Base-by-base conservation (phyloP, 2,113 vertebrate species). In the Elaphurus davidianus region DNA sequence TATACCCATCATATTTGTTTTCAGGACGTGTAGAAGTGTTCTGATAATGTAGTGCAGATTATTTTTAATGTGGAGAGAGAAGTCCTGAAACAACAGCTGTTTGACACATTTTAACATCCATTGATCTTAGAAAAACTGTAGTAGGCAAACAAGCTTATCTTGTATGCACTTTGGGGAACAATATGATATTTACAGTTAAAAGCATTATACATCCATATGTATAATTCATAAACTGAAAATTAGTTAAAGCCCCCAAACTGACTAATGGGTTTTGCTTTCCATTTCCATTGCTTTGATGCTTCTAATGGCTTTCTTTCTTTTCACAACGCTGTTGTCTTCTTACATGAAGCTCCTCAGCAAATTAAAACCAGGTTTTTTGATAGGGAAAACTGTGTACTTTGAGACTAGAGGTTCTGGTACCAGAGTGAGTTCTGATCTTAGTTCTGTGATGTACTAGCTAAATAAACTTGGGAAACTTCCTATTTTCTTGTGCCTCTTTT, bases 171-270 rank as follows among this genome's bases (percentile, higher is more conserved):
- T 97, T 43, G 4, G 16, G 1, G 13, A 96, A 14, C 14, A 96
- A 85, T 88, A 43, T 94, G 52, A 95, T 92, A 12, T 91, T 98
- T 98, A 87, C 74, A 23, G 55, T 95, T 91, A 96, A 97, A 98
- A 97, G 2, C 7, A 76, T 93, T 96, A 64, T 15, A 40, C 11
- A 91, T 95, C 62, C 10, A 60, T 91, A 87, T 76, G 16, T 94
- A 94, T 97, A 91, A 98, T 98, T 98, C 55, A 96, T 97, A 95
- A 90, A 43, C 45, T 86, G 45, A 97, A 97, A n/a, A 93, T 9
- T 40, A 54, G 43, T 57, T 93, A 60, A 98, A 97, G 74, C 23
- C 17, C 64, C 55, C 50, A 97, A 98, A 87, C 11, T 94, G 43
- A 88, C n/a, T 79, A 21, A 87, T 89, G 78, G 15, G n/a, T 96